Evolutionary conservation across 2,113 vertebrate genomes (phyloP).

Genomic region (Pterocles burchelli): DNA sequence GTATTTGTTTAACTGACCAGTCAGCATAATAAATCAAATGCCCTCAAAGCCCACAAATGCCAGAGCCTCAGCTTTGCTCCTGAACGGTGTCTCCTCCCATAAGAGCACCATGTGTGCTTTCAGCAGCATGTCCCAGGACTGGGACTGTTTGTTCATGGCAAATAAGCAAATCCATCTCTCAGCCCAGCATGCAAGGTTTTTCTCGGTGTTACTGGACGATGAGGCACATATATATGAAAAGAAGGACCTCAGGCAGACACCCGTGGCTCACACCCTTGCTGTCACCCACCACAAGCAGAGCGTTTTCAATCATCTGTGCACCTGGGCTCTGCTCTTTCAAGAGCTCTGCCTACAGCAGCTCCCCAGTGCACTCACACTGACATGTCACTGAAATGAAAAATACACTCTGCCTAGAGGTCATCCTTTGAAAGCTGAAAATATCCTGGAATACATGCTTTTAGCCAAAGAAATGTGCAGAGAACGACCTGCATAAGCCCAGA

Average conservation of each 20-base stretch:
- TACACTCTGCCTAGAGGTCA: background rate
- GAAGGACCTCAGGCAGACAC: background rate
- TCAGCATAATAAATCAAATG: constrained; percentile 7
- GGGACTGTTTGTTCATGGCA: background rate
- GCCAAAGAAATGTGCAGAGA: background rate
- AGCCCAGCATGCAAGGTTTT: background rate
- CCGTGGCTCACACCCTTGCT: background rate
- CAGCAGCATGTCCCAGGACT: constrained; percentile 35
- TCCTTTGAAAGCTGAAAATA: background rate
- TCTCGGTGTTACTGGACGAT: background rate
- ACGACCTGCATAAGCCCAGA: background rate
- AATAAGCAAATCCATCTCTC: constrained; percentile 23
- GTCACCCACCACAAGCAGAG: background rate
- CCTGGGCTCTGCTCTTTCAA: background rate
- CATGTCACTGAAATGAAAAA: background rate
- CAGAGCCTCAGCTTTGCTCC: background rate
- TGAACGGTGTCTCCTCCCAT: background rate
- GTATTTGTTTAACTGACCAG: background rate
- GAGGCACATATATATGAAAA: background rate
- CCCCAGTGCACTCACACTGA: background rate
- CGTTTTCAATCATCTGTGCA: background rate
- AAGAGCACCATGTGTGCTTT: constrained; percentile 18
- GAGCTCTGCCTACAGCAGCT: background rate
- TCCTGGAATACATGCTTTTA: background rate
- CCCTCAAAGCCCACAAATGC: background rate